Evolutionary conservation across 2,113 vertebrate genomes (phyloP), one percentile per base, ranked within the genome.

Genomic region (Acinonyx jubatus): DNA sequence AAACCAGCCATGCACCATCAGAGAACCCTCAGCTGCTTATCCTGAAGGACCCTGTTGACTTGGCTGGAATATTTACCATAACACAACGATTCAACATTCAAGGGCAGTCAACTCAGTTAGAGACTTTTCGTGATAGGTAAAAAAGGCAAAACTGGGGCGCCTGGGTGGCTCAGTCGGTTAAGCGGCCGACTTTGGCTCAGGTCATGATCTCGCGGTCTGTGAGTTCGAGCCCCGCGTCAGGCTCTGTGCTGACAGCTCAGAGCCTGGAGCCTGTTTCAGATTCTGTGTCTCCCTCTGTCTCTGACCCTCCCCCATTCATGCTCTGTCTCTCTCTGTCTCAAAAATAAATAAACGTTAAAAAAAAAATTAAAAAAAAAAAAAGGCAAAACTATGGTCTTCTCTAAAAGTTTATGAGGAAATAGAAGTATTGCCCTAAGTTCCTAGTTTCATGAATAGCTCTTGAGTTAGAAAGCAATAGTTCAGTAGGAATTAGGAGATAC

Each of bases 391-490:
- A n/a, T 27, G 25, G 9, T 38, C 82, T 86, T 89, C 45, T 89
- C 78, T 73, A 55, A 73, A 81, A 86, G 65, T 89, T 82, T 81
- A 97, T 52, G 27, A 74, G 71, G 45, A 85, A 96, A 73, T 91
- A 82, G 92, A 55, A 86, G 1, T n/a, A 78, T 10, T 10, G 4
- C 23, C 25, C 69, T 52, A 80, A 50, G 21, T 63, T 90, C 57
- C 83, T 5, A 68, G 50, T 74, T 55, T 96, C 29, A 86, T 41
- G 55, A 83, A 68, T 19, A 84, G 52, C 6, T 76, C 55, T 85
- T 91, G 88, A 63, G 21, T 91, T 94, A 71, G 38, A 82, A 93
- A 84, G 57, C 41, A 81, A 87, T 4, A 68, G 36, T 9, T 79
- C 45, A 61, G 74, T 68, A 48, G 95, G 48, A 96, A 95, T 73